These are phyloP conservation scores for Melipona quadrifasciata DNA, from an alignment of 1,140 invertebrate genomes.

Conservation along the genomic window DNA sequence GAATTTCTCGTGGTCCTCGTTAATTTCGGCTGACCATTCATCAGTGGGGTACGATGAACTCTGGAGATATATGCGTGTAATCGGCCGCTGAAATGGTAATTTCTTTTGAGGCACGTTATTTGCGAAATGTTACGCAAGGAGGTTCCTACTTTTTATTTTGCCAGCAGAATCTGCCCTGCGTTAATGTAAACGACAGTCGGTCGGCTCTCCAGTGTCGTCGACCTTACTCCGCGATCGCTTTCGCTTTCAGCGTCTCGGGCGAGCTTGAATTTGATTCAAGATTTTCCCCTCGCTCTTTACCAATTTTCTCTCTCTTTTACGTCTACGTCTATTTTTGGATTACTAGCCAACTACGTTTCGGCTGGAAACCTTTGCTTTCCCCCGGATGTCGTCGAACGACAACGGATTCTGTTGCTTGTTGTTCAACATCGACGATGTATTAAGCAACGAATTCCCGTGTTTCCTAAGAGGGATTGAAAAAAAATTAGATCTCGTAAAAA, in stretches of 20 bases:
- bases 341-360: background rate
- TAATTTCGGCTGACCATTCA: constrained; percentile 47
- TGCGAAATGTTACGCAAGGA: constrained; percentile 54
- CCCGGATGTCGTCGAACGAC: background rate
- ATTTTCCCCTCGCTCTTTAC: background rate
- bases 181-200: constrained; percentile 1
- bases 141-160: constrained; percentile 25
- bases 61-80: constrained; percentile 30
- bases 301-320: no score
- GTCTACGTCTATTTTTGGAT: background rate
- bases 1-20: constrained; percentile 5
- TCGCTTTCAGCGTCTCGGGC: constrained; percentile 1
- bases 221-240: constrained; percentile 15
- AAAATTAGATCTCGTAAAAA: background rate
- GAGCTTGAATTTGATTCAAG: background rate
- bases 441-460: no score
- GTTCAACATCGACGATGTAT: no score
- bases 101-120: constrained; percentile 61
- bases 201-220: constrained; percentile 5
- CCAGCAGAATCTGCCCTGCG: background rate
- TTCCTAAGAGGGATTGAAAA: background rate
- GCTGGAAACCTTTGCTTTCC: no score
- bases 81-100: constrained; percentile 57
- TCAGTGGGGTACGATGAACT: constrained; percentile 53
- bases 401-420: no score